These are phyloP conservation scores for Hymenochirus boettgeri DNA, from an alignment of 2,113 vertebrate species.

Conservation along the genomic window DNA sequence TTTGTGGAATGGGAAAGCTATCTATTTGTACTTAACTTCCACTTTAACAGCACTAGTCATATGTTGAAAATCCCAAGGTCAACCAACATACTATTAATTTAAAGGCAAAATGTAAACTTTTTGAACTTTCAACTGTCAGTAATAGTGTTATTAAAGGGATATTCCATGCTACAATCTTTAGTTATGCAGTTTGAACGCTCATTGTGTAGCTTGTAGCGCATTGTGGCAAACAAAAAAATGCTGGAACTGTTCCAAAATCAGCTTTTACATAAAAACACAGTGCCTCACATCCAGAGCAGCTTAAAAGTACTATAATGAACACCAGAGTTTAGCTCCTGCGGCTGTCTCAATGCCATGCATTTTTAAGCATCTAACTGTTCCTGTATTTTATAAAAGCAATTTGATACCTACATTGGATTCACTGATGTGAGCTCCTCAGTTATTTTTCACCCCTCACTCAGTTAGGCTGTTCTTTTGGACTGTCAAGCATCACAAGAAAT, in stretches of 20 bases:
- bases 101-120: no score
- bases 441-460: background rate
- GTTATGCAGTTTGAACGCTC: no score
- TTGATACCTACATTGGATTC: background rate
- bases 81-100: no score
- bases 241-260: background rate
- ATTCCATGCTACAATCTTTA: no score
- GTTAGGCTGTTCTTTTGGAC: constrained; percentile 11
- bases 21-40: no score
- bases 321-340: background rate
- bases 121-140: no score
- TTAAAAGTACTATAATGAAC: background rate
- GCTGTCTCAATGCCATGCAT: background rate
- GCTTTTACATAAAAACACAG: background rate
- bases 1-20: no score
- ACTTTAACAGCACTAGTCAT: no score
- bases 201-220: no score
- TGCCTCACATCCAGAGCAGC: background rate
- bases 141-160: no score
- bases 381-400: background rate
- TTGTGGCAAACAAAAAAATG: no score
- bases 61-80: no score
- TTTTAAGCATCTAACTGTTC: background rate
- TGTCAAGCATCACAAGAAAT: constrained; percentile 22
- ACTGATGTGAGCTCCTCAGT: constrained; percentile 10